Evolutionary conservation across 2,888 invertebrate genomes (phyloP), one percentile per base, ranked within the genome.

Genomic region (Tetheella fluctuosa): DNA sequence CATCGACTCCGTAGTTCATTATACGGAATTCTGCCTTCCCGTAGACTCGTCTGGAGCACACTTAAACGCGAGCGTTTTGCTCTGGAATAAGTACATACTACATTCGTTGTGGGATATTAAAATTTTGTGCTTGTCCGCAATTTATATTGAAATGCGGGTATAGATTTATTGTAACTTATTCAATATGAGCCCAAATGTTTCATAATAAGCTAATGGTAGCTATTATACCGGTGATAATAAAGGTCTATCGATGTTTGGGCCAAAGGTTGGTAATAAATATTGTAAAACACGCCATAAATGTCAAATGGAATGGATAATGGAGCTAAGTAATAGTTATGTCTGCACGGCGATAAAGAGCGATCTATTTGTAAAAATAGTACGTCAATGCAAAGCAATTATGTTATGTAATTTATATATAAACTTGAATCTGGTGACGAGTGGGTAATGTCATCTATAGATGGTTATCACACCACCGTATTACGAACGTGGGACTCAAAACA

Each of bases 1-100:
- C 83, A 83, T 89, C 74, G 77, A 83, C 64, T 59, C 58, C 64
- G 60, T 60, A 73, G 71, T 77, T 81, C 81, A 81, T 83, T 83
- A 81, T 79, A 70, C 75, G 73, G 75, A 71, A 73, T 70, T 74
- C 74, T 74, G 74, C 75, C 69, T 74, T 64, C 69, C 71, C 69
- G 69, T 66, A 67, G 64, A 62, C 55, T 54, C 34, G 61, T 58
- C 56, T 74, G 59, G 56, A 79, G 80, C 62, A 63, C 73, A 48
- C 76, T 76, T 57, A 54, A 67, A 55, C 64, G 60, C 58, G 63
- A 61, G 60, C 59, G 60, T 39, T 58, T 37, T 15, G 56, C 53
- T 56, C 55, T 42, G 28, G 59, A 59, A 39, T 37, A 30, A 56
- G 60, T 53, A 52, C 52, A 30, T 42, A 57, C 37, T 60, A 42